phyloP scores from a whole-genome alignment of 1,140 invertebrate genomes.

The Trachelipus rathkii region DNA sequence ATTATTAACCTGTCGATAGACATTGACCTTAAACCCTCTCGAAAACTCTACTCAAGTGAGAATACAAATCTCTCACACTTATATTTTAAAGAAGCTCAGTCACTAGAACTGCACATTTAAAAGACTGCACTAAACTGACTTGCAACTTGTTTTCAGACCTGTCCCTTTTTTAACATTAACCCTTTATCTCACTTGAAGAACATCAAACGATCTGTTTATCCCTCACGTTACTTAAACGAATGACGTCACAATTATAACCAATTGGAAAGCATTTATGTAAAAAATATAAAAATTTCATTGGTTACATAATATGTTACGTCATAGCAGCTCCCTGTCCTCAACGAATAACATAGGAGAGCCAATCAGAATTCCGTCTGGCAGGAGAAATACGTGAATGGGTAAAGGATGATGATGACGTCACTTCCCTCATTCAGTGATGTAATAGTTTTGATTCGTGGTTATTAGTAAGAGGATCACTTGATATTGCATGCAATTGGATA shows the following conservation, averaged over 20 bases:
- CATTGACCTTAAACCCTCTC: too few species aligned
- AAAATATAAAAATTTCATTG: background rate
- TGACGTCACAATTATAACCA: background rate
- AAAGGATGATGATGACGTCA: background rate
- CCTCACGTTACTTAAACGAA: constrained; percentile 7
- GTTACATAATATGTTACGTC: background rate
- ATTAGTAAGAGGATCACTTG: background rate
- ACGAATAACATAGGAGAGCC: background rate
- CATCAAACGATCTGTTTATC: background rate
- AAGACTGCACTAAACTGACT: background rate
- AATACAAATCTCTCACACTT: too few species aligned
- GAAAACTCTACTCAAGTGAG: too few species aligned
- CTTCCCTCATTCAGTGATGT: constrained; percentile 6
- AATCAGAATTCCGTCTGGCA: background rate
- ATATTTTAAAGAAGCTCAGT: too few species aligned
- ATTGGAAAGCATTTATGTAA: background rate
- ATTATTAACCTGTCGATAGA: too few species aligned
- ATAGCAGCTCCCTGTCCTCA: background rate
- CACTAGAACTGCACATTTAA: too few species aligned
- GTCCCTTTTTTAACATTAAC: constrained; percentile 8
- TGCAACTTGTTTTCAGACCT: constrained; percentile 12
- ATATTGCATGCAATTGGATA: background rate
- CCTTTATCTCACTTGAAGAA: constrained; percentile 4
- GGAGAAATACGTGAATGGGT: background rate
- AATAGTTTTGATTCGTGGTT: background rate